phyloP scores from a whole-genome alignment of 2,888 invertebrate species.

The Cyclophora albipunctata region DNA sequence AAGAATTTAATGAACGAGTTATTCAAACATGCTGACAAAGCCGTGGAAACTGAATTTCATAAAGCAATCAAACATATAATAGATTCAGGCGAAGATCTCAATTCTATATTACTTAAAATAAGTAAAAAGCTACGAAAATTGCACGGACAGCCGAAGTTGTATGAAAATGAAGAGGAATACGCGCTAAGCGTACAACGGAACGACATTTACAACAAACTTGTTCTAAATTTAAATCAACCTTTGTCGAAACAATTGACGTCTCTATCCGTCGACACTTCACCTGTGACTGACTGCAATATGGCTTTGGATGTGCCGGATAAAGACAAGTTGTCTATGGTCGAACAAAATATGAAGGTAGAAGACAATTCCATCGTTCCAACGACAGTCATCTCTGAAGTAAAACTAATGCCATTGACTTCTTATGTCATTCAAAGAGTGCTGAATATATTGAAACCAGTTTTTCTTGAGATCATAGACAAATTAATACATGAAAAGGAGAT shows the following conservation, averaged over 20 bases:
- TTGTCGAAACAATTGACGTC: slow-evolving; percentile 42
- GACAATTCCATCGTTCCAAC: slow-evolving; percentile 16
- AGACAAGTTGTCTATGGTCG: slow-evolving; percentile 25
- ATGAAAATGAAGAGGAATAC: slow-evolving; percentile 40
- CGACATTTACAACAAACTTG: slow-evolving; percentile 33
- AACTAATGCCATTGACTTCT: slow-evolving; percentile 76
- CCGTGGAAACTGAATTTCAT: no score
- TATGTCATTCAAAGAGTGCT: slow-evolving; percentile 62
- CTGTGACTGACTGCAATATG: slow-evolving; percentile 31
- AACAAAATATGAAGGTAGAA: slow-evolving; percentile 27
- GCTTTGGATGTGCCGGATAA: slow-evolving; percentile 45
- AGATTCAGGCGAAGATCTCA: no score
- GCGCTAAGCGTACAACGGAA: slow-evolving; percentile 31
- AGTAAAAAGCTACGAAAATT: slow-evolving; percentile 56
- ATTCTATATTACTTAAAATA: slow-evolving; percentile 25
- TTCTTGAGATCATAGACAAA: slow-evolving; percentile 28
- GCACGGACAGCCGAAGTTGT: slow-evolving; percentile 56
- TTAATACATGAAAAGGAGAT: slow-evolving; percentile 15
- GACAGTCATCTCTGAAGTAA: slow-evolving; percentile 21
- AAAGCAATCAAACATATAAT: no score
- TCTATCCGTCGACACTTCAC: slow-evolving; percentile 25
- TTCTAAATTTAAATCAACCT: slow-evolving; percentile 44
- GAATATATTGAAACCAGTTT: slow-evolving; percentile 33
- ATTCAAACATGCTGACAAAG: slow-evolving; percentile 17
- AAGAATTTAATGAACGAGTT: slow-evolving; percentile 74